A percentile compares a stretch with the other conserved stretches of the same genome.
phyloP scores from a whole-genome alignment of 2,113 vertebrate species.

The Odobenus rosmarus region DNA sequence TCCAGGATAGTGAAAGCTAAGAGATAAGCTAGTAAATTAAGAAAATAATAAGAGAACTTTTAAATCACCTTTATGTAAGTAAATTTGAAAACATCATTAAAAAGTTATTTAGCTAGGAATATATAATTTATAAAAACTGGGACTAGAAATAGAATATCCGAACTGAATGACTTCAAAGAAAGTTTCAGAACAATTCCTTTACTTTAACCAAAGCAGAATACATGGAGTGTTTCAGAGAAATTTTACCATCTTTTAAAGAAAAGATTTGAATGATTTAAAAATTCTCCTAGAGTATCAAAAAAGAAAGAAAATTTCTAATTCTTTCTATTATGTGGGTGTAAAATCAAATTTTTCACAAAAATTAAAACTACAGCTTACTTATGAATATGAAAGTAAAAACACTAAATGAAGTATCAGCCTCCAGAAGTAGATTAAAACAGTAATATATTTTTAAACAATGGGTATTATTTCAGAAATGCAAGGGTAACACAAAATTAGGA shows the following conservation, averaged over 20 bases:
- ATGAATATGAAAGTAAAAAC: not conserved
- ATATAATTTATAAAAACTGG: slow-evolving; percentile 3
- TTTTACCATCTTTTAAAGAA: not conserved
- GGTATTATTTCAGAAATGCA: not conserved
- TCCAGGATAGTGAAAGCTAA: not conserved
- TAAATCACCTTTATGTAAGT: not conserved
- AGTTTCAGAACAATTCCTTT: not conserved
- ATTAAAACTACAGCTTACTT: not conserved
- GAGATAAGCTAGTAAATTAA: not conserved
- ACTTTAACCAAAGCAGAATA: not conserved
- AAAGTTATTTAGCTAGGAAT: not conserved
- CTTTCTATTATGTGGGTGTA: not conserved
- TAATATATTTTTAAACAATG: not conserved
- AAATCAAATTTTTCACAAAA: not conserved
- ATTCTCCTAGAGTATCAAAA: not conserved
- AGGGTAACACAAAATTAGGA: not conserved
- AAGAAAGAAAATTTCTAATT: not conserved
- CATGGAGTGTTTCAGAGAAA: not conserved
- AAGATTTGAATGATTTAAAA: not conserved
- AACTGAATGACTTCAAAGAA: not conserved
- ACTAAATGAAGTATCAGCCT: not conserved
- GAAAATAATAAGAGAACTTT: not conserved
- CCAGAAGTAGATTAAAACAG: not conserved
- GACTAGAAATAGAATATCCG: not conserved
- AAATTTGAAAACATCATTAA: slow-evolving; percentile 12